Evolutionary conservation across 2,797 vertebrate species (phyloP).

Genomic region (Sphaeramia orbicularis): DNA sequence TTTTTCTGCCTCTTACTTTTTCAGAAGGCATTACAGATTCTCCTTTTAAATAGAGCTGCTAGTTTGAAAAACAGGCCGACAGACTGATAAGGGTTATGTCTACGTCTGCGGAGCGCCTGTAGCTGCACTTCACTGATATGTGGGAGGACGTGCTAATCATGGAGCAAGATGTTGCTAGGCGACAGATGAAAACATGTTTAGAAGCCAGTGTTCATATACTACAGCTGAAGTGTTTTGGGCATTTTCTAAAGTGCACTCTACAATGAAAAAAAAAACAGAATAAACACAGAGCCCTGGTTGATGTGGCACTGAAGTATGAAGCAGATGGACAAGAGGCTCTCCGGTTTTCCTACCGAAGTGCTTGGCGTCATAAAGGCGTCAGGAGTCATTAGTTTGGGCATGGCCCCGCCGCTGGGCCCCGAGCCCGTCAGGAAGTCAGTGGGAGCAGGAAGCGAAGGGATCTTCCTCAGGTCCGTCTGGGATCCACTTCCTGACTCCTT

Average conservation of each 20-base stretch:
- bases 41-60: too few relatives aligned
- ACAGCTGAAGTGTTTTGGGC: neutral
- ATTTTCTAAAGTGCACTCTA: neutral
- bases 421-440: conserved; percentile 91
- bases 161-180: conserved; percentile 8
- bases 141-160: conserved; percentile 21
- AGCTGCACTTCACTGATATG: neutral
- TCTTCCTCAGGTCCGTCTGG: conserved; percentile 91
- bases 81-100: neutral
- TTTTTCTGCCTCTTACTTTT: too few relatives aligned
- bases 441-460: conserved; percentile 89
- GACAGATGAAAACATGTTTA: conserved; percentile 6
- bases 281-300: neutral
- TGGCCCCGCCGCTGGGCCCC: conserved; percentile 73
- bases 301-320: neutral
- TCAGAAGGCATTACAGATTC: too few relatives aligned
- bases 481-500: conserved; percentile 90
- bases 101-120: neutral
- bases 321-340: neutral
- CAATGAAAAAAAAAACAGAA: neutral
- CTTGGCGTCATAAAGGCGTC: conserved; percentile 98
- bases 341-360: conserved; percentile 83
- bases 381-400: conserved; percentile 97
- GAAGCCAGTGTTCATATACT: neutral
- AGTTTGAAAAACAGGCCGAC: too few relatives aligned